A percentile compares a stretch with the other conserved stretches of the same genome.
These are phyloP conservation scores for Muntiacus muntjak DNA, from an alignment of 2,113 vertebrate species.

Conservation along the genomic window DNA sequence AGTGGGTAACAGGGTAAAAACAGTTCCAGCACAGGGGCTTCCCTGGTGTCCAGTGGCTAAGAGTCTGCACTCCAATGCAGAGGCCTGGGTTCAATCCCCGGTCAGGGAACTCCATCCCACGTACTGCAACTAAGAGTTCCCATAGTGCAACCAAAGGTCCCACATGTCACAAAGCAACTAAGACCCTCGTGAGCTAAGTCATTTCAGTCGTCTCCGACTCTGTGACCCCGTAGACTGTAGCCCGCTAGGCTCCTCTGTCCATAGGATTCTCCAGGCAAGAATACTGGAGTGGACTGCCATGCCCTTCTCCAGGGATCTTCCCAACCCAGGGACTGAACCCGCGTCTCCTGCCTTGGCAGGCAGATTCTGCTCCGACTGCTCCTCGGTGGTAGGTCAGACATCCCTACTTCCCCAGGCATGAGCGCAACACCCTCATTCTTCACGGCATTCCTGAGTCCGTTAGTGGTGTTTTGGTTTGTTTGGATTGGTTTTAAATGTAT, in stretches of 20 bases:
- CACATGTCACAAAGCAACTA: neutral
- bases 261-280: neutral
- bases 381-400: neutral
- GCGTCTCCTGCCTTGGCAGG: neutral
- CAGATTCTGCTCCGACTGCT: neutral
- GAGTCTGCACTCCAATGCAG: neutral
- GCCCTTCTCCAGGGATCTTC: neutral
- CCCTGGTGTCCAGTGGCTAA: neutral
- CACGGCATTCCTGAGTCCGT: neutral
- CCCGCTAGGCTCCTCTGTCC: neutral
- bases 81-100: neutral
- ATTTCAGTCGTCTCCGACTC: neutral
- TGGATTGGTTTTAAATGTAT: neutral
- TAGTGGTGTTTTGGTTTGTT: neutral
- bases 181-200: neutral
- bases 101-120: neutral
- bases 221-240: neutral
- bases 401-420: neutral
- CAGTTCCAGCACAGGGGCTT: neutral
- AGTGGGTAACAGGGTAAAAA: neutral
- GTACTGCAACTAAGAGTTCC: neutral
- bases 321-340: neutral
- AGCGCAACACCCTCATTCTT: neutral
- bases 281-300: neutral
- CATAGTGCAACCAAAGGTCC: neutral